phyloP scores from a whole-genome alignment of 2,113 vertebrate species.

The Chelonoidis abingdonii region DNA sequence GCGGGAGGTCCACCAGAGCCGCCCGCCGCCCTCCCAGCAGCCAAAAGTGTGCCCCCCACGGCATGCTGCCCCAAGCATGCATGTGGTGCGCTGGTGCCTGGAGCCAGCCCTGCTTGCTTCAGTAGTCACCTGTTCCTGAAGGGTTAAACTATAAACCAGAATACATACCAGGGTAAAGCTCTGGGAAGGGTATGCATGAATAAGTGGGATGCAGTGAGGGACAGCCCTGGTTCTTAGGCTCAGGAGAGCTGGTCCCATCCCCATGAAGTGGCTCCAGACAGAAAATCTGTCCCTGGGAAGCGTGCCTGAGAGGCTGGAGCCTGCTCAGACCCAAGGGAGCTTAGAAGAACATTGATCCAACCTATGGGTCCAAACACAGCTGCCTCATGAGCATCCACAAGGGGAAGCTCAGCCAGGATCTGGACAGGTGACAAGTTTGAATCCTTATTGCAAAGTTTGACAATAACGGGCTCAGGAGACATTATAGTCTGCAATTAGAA shows the following conservation, averaged over 20 bases:
- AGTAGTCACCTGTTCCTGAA: neutral
- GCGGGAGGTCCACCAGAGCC: too few species aligned
- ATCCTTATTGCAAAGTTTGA: neutral
- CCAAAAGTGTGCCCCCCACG: too few species aligned
- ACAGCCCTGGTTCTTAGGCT: neutral
- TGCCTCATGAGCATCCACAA: neutral
- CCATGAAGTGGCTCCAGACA: neutral
- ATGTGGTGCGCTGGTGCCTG: too few species aligned
- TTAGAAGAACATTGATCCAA: neutral
- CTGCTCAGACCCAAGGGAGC: neutral
- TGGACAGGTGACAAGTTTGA: neutral
- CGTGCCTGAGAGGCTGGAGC: neutral
- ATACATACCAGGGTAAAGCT: neutral
- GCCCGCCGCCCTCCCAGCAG: too few species aligned
- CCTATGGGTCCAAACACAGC: neutral
- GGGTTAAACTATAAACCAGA: neutral
- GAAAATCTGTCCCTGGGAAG: neutral
- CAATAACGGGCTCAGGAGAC: too few species aligned
- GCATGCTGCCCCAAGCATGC: too few species aligned
- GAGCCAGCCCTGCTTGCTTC: neutral
- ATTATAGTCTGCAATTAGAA: rapidly evolving
- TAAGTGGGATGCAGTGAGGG: neutral
- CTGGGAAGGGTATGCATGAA: neutral
- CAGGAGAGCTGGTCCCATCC: neutral
- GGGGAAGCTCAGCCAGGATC: neutral